Percentiles rank a stretch among this genome's conserved stretches.
These are phyloP conservation scores for Maconellicoccus hirsutus DNA, from an alignment of 1,140 invertebrate species.

Conservation along the genomic window DNA sequence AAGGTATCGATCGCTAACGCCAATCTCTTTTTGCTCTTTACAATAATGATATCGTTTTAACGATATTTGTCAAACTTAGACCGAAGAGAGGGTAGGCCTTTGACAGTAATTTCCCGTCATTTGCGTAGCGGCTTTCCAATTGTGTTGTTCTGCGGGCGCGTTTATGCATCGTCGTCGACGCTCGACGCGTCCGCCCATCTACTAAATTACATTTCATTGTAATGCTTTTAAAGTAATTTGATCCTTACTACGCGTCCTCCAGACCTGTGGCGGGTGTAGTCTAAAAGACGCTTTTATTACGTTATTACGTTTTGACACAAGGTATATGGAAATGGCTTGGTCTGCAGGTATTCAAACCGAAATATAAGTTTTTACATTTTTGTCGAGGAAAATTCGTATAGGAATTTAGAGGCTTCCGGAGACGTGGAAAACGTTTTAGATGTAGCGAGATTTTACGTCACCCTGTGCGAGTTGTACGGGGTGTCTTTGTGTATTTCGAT, in stretches of 20 bases:
- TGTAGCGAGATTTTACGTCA: too few relatives aligned
- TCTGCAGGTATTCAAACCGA: too few relatives aligned
- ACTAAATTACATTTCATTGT: conserved; percentile 9
- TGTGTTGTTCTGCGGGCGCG: background rate
- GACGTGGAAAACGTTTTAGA: too few relatives aligned
- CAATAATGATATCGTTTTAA: conserved; percentile 9
- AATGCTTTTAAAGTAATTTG: conserved; percentile 9
- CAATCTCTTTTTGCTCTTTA: background rate
- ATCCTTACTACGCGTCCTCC: background rate
- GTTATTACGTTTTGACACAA: background rate
- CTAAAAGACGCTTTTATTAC: background rate
- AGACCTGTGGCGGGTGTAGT: too few relatives aligned
- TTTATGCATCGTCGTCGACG: too few relatives aligned
- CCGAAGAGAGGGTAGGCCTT: background rate
- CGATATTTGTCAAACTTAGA: background rate
- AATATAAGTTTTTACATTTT: too few relatives aligned
- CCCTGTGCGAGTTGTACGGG: too few relatives aligned
- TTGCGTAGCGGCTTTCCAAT: conserved; percentile 7
- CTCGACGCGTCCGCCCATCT: background rate
- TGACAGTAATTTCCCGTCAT: conserved; percentile 3
- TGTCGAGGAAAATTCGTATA: too few relatives aligned
- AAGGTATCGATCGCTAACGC: background rate
- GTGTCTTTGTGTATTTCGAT: too few relatives aligned
- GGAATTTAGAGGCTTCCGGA: too few relatives aligned
- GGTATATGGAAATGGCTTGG: too few relatives aligned